Evolutionary conservation across 2,113 vertebrate genomes (phyloP), one percentile per base, ranked within the genome.

Genomic region (Kryptolebias marmoratus): DNA sequence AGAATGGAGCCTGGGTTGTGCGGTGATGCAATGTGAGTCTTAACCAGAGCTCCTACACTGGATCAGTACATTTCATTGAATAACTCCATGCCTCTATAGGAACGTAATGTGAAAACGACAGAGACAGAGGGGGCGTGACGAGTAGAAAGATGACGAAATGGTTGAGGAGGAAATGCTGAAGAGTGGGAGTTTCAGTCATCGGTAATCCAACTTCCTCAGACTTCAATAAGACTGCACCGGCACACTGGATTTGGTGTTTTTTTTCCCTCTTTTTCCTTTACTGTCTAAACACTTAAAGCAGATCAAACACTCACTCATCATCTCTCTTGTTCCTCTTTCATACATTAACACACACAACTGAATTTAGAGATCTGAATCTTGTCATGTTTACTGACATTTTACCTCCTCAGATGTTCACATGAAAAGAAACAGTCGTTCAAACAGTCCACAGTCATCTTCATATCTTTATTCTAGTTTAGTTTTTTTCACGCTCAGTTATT

Each of bases 41-140:
- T 36, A 36, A 36, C 36, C 65, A 81, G 44, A 49, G 60, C 74
- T 78, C 77, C 79, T 73, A 75, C 81, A 84, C 82, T 81, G 77
- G 73, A 81, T 71, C 81, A 88, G 64, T 83, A 78, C 84, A 84
- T 85, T 90, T 87, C 58, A 90, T 83, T 90, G 82, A 89, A 89
- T 88, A 88, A 84, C 82, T 82, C 79, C 80, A 84, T 44, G 12
- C 81, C 59, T 86, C 70, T 60, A 66, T 71, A 70, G 66, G 67
- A 67, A 87, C 72, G 22, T 22, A 22, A 22, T 22, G 22, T 22
- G 22, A 27, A 53, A 13, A 4, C 56, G 61, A 70, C 13, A 65
- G 28, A 54, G 30, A 45, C 60, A 70, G 1, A 48, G 50, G 64
- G 22, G 52, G 18, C 18, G 58, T 36, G 11, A 52, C 11, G 50